Percentiles rank a stretch among this genome's conserved stretches.
Evolutionary conservation across 2,888 invertebrate genomes (phyloP).

Genomic region (Abrostola triplasia): DNA sequence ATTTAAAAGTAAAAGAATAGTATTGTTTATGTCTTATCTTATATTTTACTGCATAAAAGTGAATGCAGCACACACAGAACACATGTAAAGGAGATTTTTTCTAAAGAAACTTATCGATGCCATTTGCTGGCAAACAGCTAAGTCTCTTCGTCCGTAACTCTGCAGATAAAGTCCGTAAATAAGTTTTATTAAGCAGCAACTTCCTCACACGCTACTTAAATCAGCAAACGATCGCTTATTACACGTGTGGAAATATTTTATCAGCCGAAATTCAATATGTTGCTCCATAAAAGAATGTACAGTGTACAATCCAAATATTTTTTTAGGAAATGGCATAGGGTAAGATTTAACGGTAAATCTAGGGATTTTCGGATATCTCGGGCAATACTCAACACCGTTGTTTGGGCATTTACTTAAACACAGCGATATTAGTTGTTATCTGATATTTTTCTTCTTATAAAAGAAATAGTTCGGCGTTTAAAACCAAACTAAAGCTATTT

Average conservation of each 20-base stretch:
- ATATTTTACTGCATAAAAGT: background rate
- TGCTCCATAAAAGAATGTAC: too few species aligned
- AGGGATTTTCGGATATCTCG: constrained; percentile 11
- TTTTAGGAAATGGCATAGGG: background rate
- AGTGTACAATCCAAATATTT: background rate
- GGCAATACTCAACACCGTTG: background rate
- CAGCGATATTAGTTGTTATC: background rate
- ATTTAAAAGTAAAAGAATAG: too few species aligned
- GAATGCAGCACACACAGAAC: constrained; percentile 1
- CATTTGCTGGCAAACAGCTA: constrained; percentile 43
- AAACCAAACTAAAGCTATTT: too few species aligned
- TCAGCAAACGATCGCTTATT: constrained; percentile 34
- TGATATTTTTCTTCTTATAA: too few species aligned
- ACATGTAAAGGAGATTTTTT: constrained; percentile 28
- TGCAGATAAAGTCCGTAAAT: constrained; percentile 50
- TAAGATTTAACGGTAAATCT: constrained; percentile 2
- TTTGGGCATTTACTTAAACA: background rate
- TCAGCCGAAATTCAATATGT: constrained; percentile 3
- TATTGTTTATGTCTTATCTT: too few species aligned
- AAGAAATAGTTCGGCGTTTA: too few species aligned
- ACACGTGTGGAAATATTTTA: constrained; percentile 28
- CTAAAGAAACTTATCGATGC: constrained; percentile 43
- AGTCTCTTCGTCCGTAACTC: constrained; percentile 51
- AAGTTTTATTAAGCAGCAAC: constrained; percentile 52
- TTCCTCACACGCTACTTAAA: constrained; percentile 37